Evolutionary conservation across 1,140 invertebrate genomes (phyloP).

Genomic region (Drosophila parabipectinata): DNA sequence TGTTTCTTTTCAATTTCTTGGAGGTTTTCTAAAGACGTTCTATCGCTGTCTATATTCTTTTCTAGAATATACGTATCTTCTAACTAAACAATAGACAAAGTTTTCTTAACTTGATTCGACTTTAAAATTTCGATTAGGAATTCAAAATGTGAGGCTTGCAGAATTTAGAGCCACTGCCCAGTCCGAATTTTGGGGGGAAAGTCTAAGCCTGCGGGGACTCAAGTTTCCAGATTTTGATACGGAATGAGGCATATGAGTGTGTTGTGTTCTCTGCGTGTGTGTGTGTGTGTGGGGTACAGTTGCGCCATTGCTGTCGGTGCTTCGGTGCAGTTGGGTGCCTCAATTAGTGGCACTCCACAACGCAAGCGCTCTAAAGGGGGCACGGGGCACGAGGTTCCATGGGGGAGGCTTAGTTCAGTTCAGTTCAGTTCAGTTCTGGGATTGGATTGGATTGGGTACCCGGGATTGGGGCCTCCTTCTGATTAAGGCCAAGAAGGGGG

Average conservation of each 20-base stretch:
- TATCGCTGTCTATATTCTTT: too few species aligned
- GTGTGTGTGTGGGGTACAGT: conserved; percentile 50
- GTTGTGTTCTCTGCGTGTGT: background rate
- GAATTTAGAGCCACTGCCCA: background rate
- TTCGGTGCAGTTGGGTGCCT: conserved; percentile 67
- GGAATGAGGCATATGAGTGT: background rate
- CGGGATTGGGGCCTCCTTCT: conserved; percentile 13
- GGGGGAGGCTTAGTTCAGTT: conserved; percentile 12
- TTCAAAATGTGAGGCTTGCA: background rate
- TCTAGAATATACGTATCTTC: too few species aligned
- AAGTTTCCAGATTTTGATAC: background rate
- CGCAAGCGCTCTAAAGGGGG: conserved; percentile 38
- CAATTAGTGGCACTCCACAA: conserved; percentile 71
- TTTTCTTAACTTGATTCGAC: background rate
- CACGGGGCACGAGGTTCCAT: background rate
- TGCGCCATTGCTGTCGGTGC: conserved; percentile 52
- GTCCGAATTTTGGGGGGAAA: background rate
- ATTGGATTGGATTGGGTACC: conserved; percentile 7
- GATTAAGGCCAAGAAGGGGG: conserved; percentile 2
- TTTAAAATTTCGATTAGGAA: background rate
- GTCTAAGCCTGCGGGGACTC: background rate
- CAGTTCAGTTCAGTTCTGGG: conserved; percentile 4
- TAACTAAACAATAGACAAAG: too few species aligned
- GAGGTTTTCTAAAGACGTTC: too few species aligned
- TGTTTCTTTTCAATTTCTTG: too few species aligned